phyloP scores from a whole-genome alignment of 1,140 invertebrate genomes.

The Geopemphigus sp. region DNA sequence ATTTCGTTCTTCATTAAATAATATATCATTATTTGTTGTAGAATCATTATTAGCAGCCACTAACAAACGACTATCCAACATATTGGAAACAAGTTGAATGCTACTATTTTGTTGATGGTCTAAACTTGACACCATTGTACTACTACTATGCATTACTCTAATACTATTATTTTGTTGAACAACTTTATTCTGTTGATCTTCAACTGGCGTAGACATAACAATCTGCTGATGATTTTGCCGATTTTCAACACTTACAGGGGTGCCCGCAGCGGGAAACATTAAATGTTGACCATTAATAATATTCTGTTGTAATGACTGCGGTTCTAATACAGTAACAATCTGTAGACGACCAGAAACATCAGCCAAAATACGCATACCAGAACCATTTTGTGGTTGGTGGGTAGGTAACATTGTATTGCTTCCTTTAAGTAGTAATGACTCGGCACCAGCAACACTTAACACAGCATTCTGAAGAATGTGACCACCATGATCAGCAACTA shows the following conservation, averaged over 20 bases:
- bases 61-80: conserved; percentile 33
- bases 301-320: conserved; percentile 39
- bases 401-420: conserved; percentile 51
- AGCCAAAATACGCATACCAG: conserved; percentile 52
- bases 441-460: conserved; percentile 52
- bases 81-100: conserved; percentile 38
- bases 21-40: conserved; percentile 37
- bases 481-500: conserved; percentile 54
- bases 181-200: conserved; percentile 42
- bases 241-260: conserved; percentile 42
- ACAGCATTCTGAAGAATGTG: conserved; percentile 54
- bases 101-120: conserved; percentile 46
- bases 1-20: conserved; percentile 45
- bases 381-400: conserved; percentile 52
- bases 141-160: conserved; percentile 46
- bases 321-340: conserved; percentile 50
- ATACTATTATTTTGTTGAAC: conserved; percentile 46
- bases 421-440: conserved; percentile 52
- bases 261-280: conserved; percentile 36
- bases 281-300: conserved; percentile 46
- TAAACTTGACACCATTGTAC: conserved; percentile 48
- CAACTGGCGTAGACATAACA: conserved; percentile 40
- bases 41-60: conserved; percentile 34
- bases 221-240: conserved; percentile 45
- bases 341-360: conserved; percentile 51